Base-by-base conservation (phyloP, 1,140 invertebrate genomes). In the Drosophila nannoptera region DNA sequence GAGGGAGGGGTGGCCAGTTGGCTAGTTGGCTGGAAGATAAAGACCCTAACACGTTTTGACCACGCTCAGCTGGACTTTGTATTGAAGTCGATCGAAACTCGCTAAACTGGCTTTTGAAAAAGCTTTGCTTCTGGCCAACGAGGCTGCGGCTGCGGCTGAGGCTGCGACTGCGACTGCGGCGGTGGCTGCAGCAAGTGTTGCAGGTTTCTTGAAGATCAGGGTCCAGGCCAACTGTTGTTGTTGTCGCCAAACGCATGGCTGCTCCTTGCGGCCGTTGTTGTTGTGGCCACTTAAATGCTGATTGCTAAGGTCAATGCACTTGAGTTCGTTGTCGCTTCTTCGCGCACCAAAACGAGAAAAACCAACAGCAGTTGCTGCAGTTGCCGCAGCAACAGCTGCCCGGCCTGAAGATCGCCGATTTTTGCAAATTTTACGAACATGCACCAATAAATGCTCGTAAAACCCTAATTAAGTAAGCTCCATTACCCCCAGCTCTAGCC, bases 281-380 rank as follows among this genome's bases (percentile, higher is more conserved):
- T 65, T 81, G 70, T 49, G 43, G 68, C 78, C 73, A 84, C 80
- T 83, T 80, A 76, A 78, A 77, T 80, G 63, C 77, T 80, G 80
- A 84, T 84, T 83, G 77, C 62, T 84, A 84, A 84, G 80, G 80
- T 83, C 76, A 83, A 83, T 83, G 80, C 80, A 84, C 80, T 84
- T 73, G 80, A 83, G 80, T 83, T 83, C 80, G 76, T 83, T 83
- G 81, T 73, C 78, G 78, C 78, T 83, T 83, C 78, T 83, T 84
- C 84, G 76, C 78, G 72, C 76, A 76, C 78, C 78, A 83, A 83
- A 83, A 42, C n/a, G n/a, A n/a, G n/a, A n/a, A n/a, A n/a, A n/a
- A 42, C 40, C 40, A 42, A 42, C 40, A 42, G 80, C 80, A n/a
- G n/a, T n/a, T n/a, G n/a, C n/a, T n/a, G n/a, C n/a, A n/a, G n/a